Conservation (phyloP, 92 coral and sea anemone species). For the Umimayanthus kanabou region DNA sequence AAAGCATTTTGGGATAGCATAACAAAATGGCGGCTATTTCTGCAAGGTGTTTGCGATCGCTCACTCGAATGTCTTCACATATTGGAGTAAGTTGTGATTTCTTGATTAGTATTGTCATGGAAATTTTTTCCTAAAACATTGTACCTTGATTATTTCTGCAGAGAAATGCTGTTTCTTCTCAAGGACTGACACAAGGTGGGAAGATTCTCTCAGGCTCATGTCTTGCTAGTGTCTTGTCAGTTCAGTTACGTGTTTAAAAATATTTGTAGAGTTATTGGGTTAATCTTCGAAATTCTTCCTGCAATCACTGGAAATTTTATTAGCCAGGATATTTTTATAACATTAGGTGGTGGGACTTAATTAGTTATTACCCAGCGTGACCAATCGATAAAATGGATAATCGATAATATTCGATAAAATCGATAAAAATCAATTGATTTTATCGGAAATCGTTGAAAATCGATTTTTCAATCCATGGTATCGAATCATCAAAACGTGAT, state of each 20-base stretch:
- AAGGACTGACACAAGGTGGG: constrained; percentile 39
- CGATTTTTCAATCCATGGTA: no score
- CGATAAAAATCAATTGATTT: no score
- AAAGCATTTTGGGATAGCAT: constrained; percentile 57
- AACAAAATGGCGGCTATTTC: constrained; percentile 80
- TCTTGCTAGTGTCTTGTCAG: no score
- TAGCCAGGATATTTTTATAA: no score
- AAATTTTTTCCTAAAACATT: background rate
- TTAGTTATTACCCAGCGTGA: no score
- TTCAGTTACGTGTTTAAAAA: no score
- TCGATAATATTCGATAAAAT: no score
- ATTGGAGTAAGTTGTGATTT: constrained; percentile 55
- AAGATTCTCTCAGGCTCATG: background rate
- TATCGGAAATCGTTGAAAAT: no score
- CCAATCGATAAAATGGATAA: no score
- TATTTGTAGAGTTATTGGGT: background rate
- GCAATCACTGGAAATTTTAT: background rate
- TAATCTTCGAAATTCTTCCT: no score
- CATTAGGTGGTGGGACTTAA: no score
- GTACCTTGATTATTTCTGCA: background rate
- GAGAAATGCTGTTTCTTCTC: constrained; percentile 35
- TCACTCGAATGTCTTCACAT: constrained; percentile 65
- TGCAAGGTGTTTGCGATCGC: constrained; percentile 82
- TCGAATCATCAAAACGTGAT: no score
- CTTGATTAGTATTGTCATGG: background rate